Percentiles rank a stretch among this genome's conserved stretches.
These are phyloP conservation scores for Lepisosteus osseus DNA, from an alignment of 2,113 vertebrate species.

Conservation along the genomic window DNA sequence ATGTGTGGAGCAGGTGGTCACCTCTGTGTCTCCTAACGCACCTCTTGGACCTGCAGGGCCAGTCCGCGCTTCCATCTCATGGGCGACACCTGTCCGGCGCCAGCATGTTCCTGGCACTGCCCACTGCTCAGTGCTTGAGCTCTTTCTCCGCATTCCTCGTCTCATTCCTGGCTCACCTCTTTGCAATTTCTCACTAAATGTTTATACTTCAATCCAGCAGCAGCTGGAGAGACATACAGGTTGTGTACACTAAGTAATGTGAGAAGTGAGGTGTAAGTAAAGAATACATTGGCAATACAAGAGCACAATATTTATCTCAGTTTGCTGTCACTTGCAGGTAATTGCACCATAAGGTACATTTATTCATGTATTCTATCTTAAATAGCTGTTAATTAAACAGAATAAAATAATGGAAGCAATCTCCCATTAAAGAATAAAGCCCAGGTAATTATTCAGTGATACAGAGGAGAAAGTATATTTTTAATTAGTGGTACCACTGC, in stretches of 20 bases:
- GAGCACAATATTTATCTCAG: constrained; percentile 6
- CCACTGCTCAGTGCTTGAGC: too few species aligned
- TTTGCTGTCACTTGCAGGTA: constrained; percentile 10
- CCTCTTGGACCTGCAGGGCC: too few species aligned
- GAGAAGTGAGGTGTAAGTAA: not conserved
- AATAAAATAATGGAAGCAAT: not conserved
- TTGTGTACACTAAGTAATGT: not conserved
- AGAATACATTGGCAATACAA: not conserved
- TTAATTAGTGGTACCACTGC: too few species aligned
- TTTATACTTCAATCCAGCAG: not conserved
- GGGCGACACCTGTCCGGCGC: too few species aligned
- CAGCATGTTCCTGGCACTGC: too few species aligned
- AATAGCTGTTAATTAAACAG: constrained; percentile 6
- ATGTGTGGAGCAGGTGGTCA: too few species aligned
- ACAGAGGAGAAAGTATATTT: too few species aligned
- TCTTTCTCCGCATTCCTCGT: too few species aligned
- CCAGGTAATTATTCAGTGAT: constrained; percentile 4
- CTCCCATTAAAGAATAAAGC: constrained; percentile 3
- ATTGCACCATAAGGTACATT: not conserved
- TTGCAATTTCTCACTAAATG: not conserved
- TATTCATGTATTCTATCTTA: not conserved
- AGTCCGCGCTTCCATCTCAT: too few species aligned
- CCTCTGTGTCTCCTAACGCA: too few species aligned
- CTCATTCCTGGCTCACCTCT: too few species aligned
- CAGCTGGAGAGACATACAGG: not conserved